Percentiles rank a stretch among this genome's conserved stretches.
These are phyloP conservation scores for Agonopterix arenella DNA, from an alignment of 2,888 invertebrate genomes.

Conservation along the genomic window DNA sequence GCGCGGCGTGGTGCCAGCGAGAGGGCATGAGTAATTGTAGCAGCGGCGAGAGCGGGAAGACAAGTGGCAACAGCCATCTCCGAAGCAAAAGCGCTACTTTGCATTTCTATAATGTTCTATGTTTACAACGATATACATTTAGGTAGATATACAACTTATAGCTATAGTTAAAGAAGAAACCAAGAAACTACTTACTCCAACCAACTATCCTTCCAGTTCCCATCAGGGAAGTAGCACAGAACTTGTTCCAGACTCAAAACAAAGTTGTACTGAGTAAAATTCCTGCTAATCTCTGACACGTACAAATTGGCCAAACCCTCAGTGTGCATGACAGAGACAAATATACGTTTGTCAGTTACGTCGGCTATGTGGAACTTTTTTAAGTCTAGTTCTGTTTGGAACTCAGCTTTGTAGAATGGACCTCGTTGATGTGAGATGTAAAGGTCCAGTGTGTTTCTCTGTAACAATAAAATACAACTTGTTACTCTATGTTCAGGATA, in stretches of 20 bases:
- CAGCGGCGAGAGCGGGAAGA: too few species aligned
- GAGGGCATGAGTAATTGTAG: too few species aligned
- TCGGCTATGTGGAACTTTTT: constrained; percentile 89
- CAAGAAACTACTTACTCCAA: constrained; percentile 79
- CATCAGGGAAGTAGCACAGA: constrained; percentile 89
- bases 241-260: constrained; percentile 87
- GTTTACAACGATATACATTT: not conserved
- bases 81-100: too few species aligned
- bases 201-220: constrained; percentile 89
- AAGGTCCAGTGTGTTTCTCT: constrained; percentile 77
- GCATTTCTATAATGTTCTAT: too few species aligned
- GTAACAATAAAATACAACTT: constrained; percentile 19
- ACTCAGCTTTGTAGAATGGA: constrained; percentile 83
- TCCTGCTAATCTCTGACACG: constrained; percentile 83
- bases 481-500: too few species aligned
- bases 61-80: too few species aligned
- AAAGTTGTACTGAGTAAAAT: constrained; percentile 82
- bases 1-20: too few species aligned
- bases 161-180: not conserved
- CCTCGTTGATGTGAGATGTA: constrained; percentile 86
- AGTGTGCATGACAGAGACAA: constrained; percentile 89
- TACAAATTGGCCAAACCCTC: constrained; percentile 86
- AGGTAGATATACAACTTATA: not conserved
- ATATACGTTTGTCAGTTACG: constrained; percentile 86
- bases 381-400: constrained; percentile 81